Evolutionary conservation across 2,888 invertebrate species (phyloP).

Genomic region (Caradrina clavipalpis): DNA sequence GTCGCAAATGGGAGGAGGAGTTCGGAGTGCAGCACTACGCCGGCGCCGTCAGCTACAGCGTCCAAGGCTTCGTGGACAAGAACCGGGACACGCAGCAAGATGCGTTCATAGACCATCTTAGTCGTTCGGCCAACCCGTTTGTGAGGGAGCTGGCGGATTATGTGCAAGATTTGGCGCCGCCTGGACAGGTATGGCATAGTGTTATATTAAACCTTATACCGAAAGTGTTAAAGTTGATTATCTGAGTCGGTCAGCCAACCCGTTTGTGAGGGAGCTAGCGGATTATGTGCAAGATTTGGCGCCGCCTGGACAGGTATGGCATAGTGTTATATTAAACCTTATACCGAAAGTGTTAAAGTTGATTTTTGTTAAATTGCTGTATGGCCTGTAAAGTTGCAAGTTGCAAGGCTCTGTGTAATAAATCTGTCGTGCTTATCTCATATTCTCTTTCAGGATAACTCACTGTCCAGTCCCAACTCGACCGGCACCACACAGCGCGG

Average conservation of each 20-base stretch:
- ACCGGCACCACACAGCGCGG: slow-evolving; percentile 93
- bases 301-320: slow-evolving; percentile 92
- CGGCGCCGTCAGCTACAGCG: slow-evolving; percentile 95
- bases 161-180: slow-evolving; percentile 89
- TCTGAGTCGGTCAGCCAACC: slow-evolving; percentile 95
- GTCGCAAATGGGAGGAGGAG: slow-evolving; percentile 97
- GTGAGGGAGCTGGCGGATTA: slow-evolving; percentile 94
- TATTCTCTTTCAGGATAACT: slow-evolving; percentile 85
- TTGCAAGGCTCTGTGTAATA: background rate
- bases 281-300: slow-evolving; percentile 89
- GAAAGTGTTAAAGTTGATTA: too few relatives aligned
- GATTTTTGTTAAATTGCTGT: too few relatives aligned
- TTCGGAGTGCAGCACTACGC: slow-evolving; percentile 98
- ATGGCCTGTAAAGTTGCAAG: too few relatives aligned
- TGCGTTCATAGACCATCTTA: slow-evolving; percentile 97
- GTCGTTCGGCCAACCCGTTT: slow-evolving; percentile 95
- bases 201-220: background rate
- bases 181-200: slow-evolving; percentile 90
- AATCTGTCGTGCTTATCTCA: background rate
- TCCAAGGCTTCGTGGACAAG: slow-evolving; percentile 96
- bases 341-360: background rate
- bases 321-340: background rate
- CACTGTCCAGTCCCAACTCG: slow-evolving; percentile 84
- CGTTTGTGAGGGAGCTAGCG: slow-evolving; percentile 95
- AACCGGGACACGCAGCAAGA: slow-evolving; percentile 98